These are phyloP conservation scores for Lutjanus campechanus DNA, from an alignment of 2,797 vertebrate species.

Conservation along the genomic window DNA sequence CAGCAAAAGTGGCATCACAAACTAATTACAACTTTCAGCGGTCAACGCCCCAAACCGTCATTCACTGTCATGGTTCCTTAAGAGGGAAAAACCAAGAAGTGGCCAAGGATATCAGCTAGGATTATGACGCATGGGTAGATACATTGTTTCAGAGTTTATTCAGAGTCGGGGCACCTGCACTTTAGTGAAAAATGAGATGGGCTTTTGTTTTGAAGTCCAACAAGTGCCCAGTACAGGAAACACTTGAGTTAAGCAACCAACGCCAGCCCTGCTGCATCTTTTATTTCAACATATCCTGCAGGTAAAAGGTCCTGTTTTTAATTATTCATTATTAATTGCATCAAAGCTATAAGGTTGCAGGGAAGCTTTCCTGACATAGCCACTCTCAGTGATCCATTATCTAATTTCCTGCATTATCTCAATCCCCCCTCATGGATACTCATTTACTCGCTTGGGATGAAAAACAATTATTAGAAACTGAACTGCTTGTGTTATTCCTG, in stretches of 20 bases:
- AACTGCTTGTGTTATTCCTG: conserved; percentile 15
- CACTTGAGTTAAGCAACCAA: conserved; percentile 23
- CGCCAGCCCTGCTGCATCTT: conserved; percentile 7
- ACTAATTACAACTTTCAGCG: conserved; percentile 80
- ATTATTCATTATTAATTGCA: conserved; percentile 65
- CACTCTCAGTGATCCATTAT: conserved; percentile 50
- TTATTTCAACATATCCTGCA: conserved; percentile 26
- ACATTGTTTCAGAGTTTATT: conserved; percentile 20
- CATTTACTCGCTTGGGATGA: conserved; percentile 33
- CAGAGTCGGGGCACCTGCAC: conserved; percentile 4
- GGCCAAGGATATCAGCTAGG: neutral
- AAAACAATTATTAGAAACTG: conserved; percentile 40
- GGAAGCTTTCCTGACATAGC: conserved; percentile 30
- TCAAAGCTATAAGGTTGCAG: conserved; percentile 45
- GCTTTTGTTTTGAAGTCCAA: conserved; percentile 21
- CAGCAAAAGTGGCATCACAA: conserved; percentile 76
- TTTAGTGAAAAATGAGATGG: neutral
- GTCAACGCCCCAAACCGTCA: conserved; percentile 49
- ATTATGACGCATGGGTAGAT: conserved; percentile 10
- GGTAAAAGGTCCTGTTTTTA: conserved; percentile 57
- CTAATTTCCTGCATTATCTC: conserved; percentile 51
- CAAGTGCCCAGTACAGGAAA: conserved; percentile 21
- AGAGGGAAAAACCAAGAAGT: conserved; percentile 19
- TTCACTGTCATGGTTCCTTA: conserved; percentile 46
- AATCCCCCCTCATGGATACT: conserved; percentile 21